phyloP scores from a whole-genome alignment of 2,888 invertebrate genomes.

The Gryllus longicercus region DNA sequence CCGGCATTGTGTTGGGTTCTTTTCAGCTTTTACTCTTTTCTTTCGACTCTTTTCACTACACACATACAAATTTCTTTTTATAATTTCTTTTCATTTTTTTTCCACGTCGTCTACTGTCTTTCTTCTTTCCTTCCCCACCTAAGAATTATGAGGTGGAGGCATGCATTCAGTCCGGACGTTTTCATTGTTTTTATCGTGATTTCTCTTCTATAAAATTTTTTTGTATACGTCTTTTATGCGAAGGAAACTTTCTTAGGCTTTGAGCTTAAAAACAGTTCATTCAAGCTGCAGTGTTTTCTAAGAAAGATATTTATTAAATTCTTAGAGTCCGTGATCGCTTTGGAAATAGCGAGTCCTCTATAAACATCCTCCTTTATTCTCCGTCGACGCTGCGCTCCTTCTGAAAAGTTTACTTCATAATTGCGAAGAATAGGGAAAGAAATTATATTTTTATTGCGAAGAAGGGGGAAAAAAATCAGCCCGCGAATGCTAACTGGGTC shows the following conservation, averaged over 20 bases:
- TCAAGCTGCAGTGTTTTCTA: too few species aligned
- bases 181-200: conserved; percentile 28
- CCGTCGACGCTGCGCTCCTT: conserved; percentile 1
- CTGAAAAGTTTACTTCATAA: not conserved
- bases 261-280: not conserved
- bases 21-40: conserved; percentile 35
- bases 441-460: not conserved
- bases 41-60: conserved; percentile 32
- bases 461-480: not conserved
- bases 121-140: not conserved
- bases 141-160: too few species aligned
- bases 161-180: not conserved
- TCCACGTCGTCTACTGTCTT: conserved; percentile 17
- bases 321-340: too few species aligned
- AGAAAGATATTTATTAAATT: too few species aligned
- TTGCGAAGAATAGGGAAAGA: too few species aligned
- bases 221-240: too few species aligned
- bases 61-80: conserved; percentile 22
- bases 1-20: conserved; percentile 36
- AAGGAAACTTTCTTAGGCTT: not conserved
- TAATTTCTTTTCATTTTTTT: not conserved
- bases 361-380: not conserved
- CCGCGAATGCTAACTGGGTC: conserved; percentile 19
- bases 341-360: too few species aligned
- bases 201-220: too few species aligned